Evolutionary conservation across 2,888 invertebrate species (phyloP).

Genomic region (Antheraea assamensis): DNA sequence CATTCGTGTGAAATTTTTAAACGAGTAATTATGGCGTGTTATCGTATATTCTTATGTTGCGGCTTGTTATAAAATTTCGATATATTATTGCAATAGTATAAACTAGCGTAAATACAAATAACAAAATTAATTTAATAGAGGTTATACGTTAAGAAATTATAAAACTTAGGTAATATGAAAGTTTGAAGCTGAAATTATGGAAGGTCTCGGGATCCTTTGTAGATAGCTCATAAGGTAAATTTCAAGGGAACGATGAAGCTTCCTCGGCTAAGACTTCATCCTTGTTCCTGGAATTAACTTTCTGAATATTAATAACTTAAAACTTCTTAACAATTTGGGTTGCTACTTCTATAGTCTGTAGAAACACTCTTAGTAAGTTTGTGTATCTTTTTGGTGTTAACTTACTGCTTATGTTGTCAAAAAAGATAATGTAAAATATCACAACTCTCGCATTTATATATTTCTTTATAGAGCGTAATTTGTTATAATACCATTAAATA

Average conservation of each 20-base stretch:
- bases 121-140: not conserved
- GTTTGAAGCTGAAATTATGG: not conserved
- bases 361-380: not conserved
- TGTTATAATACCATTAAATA: too few species aligned
- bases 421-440: not conserved
- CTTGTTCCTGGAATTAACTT: conserved; percentile 3
- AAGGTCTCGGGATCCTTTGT: not conserved
- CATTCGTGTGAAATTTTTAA: not conserved
- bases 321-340: conserved; percentile 5
- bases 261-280: not conserved
- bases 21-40: not conserved
- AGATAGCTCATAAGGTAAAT: not conserved
- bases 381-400: not conserved
- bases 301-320: conserved; percentile 8
- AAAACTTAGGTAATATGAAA: conserved; percentile 8
- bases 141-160: not conserved
- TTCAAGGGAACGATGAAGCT: conserved; percentile 1
- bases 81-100: too few species aligned
- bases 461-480: too few species aligned
- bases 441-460: not conserved
- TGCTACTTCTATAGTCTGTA: not conserved
- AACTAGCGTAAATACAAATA: not conserved
- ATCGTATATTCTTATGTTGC: not conserved
- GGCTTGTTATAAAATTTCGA: too few species aligned
- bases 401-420: not conserved